Evolutionary conservation across 2,797 vertebrate genomes (phyloP), one percentile per base, ranked within the genome.

Genomic region (Gobionotothen gibberifrons): DNA sequence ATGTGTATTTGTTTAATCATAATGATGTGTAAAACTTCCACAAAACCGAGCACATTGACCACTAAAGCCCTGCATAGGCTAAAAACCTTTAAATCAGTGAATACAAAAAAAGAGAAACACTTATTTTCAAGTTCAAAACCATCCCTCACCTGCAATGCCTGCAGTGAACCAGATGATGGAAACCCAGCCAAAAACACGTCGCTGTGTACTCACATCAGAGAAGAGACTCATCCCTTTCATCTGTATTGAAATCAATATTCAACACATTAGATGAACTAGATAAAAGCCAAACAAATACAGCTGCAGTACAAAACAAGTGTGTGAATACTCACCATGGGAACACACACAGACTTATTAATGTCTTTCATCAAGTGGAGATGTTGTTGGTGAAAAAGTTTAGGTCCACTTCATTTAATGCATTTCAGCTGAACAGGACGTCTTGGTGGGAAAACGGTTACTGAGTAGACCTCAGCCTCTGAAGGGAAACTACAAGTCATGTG

Each of bases 111-210:
- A 55, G 3, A 26, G 10, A 3, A 51, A 29, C 21, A 3, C 5
- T 7, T 57, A 3, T 54, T 48, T 53, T 56, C 14, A 65, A 60
- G 51, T 22, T 68, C 6, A 43, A 47, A 60, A 29, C 4, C 62
- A 57, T 64, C 16, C 17, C 87, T 85, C 69, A 93, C 92, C 87
- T 3, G 52, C 10, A 6, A 43, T 0, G 15, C 22, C 42, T 8
- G 67, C 69, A 14, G 43, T 3, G 17, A 89, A 22, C 51, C 80
- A 89, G 47, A 87, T 9, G 52, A 85, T 21, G 16, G 59, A 76
- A 65, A 79, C 0, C 70, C 74, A 80, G 67, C 4, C 6, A 3
- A 56, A 29, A 55, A 58, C 46, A 6, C 2, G 4, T 26, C 26
- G 19, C 2, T 2, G 29, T 1, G 13, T 72, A 63, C 57, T 76